phyloP scores from a whole-genome alignment of 2,888 invertebrate species.

The Drosophila mercatorum region DNA sequence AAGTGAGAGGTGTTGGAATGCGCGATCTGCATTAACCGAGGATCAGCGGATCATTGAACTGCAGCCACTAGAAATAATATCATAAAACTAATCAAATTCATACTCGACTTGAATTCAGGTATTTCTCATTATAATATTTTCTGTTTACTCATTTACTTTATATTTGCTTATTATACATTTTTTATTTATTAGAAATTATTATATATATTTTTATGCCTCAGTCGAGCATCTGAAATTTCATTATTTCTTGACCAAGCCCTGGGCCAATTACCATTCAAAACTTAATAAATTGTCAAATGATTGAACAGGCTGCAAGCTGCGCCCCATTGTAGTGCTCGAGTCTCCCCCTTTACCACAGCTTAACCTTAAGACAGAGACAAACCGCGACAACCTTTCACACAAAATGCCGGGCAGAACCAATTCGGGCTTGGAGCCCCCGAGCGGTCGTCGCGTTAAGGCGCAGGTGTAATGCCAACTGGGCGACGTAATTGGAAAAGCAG shows the following conservation, averaged over 20 bases:
- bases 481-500: constrained; percentile 66
- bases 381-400: constrained; percentile 47
- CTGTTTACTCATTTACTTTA: neutral
- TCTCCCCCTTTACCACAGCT: neutral
- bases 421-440: constrained; percentile 35
- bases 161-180: no score
- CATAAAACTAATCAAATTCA: neutral
- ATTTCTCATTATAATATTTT: neutral
- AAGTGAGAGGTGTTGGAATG: constrained; percentile 49
- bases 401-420: constrained; percentile 64
- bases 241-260: constrained; percentile 18
- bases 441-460: constrained; percentile 48
- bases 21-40: constrained; percentile 24
- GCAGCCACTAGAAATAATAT: neutral
- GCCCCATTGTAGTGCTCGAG: constrained; percentile 40
- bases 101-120: neutral
- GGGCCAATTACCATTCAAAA: constrained; percentile 1
- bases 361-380: constrained; percentile 41
- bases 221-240: neutral
- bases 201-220: no score
- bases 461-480: constrained; percentile 74
- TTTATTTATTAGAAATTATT: no score
- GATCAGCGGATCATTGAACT: constrained; percentile 31
- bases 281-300: constrained; percentile 46
- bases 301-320: constrained; percentile 39